Percentiles rank a stretch among this genome's conserved stretches.
Evolutionary conservation across 2,797 vertebrate species (phyloP).

Genomic region (Meda fulgida): DNA sequence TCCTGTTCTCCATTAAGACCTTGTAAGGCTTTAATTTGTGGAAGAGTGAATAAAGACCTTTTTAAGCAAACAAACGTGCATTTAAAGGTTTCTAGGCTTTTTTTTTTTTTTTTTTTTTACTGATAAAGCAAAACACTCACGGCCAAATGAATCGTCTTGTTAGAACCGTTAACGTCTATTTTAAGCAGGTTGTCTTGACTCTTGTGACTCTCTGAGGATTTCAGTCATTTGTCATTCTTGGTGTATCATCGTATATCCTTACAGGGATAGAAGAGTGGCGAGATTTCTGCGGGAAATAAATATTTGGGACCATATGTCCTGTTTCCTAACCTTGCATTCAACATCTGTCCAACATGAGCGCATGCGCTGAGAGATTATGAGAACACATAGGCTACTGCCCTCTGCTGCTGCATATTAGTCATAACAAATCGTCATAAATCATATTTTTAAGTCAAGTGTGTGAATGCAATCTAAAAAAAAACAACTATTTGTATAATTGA

Average conservation of each 20-base stretch:
- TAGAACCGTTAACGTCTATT: background rate
- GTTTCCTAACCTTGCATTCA: conserved; percentile 24
- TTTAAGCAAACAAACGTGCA: background rate
- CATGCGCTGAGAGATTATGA: background rate
- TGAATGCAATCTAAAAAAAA: background rate
- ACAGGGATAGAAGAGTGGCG: background rate
- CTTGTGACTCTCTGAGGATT: conserved; percentile 11
- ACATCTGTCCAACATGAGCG: conserved; percentile 36
- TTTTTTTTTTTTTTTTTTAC: background rate
- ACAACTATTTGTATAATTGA: background rate
- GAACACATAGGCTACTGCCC: conserved; percentile 12
- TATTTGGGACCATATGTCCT: conserved; percentile 3
- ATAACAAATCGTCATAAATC: background rate
- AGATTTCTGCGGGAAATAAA: conserved; percentile 4
- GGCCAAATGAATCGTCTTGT: background rate
- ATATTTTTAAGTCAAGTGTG: background rate
- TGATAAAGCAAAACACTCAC: background rate
- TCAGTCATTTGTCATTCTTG: background rate
- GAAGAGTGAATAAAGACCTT: background rate
- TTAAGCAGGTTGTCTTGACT: background rate
- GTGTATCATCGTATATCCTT: background rate
- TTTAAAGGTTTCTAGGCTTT: background rate
- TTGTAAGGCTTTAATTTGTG: background rate
- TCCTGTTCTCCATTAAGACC: background rate
- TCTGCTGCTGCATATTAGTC: background rate